Percentiles rank a stretch among this genome's conserved stretches.
These are phyloP conservation scores for Mixornis gularis DNA, from an alignment of 2,113 vertebrate genomes.

Conservation along the genomic window DNA sequence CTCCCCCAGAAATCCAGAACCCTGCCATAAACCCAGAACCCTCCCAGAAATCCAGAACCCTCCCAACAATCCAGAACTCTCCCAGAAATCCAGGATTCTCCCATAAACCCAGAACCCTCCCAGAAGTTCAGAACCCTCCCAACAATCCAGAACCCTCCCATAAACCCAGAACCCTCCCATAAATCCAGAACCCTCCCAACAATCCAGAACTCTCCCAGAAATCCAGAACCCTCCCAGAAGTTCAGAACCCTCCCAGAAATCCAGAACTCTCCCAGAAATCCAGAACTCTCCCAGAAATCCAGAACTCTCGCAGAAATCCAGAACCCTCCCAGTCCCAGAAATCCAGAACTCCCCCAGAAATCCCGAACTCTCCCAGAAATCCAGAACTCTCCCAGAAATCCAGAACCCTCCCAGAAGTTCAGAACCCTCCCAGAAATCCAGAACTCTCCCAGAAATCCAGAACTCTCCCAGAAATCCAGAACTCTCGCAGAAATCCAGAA, in stretches of 20 bases:
- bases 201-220: neutral
- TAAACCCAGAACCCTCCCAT: fast-evolving
- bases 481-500: too few species aligned
- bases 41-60: too few species aligned
- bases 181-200: fast-evolving
- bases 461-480: fast-evolving
- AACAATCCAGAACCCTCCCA: fast-evolving
- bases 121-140: neutral
- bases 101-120: fast-evolving
- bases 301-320: neutral
- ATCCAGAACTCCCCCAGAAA: too few species aligned
- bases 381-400: too few species aligned
- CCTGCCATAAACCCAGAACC: fast-evolving
- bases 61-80: fast-evolving
- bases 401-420: too few species aligned
- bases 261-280: too few species aligned
- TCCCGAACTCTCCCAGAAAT: fast-evolving
- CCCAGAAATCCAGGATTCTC: neutral
- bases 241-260: too few species aligned
- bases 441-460: too few species aligned
- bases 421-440: neutral
- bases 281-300: too few species aligned
- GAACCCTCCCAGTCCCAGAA: fast-evolving
- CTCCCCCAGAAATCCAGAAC: too few species aligned
- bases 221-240: too few species aligned